Conservation (phyloP, 2,797 vertebrate species). For the Cetoscarus ocellatus region DNA sequence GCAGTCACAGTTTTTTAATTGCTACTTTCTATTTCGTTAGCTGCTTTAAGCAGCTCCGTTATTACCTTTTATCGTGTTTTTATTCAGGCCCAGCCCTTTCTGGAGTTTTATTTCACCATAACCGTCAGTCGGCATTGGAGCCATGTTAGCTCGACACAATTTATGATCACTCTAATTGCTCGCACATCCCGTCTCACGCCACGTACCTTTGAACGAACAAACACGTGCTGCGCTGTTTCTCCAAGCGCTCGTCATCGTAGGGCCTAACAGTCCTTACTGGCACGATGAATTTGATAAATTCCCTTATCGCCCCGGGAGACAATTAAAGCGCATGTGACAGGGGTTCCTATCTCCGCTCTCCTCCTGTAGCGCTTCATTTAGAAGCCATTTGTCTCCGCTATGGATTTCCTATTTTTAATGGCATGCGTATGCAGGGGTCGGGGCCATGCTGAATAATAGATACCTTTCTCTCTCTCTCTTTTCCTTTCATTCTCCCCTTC, state of each 20-base stretch:
- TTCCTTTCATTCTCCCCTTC: constrained; percentile 60
- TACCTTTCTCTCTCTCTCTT: constrained; percentile 67
- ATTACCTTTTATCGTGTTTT: background rate
- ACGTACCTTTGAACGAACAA: constrained; percentile 61
- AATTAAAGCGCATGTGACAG: constrained; percentile 85
- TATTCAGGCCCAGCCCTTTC: constrained; percentile 9
- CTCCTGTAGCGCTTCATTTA: constrained; percentile 85
- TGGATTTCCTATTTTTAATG: constrained; percentile 88
- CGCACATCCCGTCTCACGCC: constrained; percentile 25
- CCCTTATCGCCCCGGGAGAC: constrained; percentile 82
- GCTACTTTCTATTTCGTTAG: background rate
- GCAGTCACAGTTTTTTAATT: constrained; percentile 10
- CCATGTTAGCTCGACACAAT: constrained; percentile 57
- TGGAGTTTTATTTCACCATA: constrained; percentile 53
- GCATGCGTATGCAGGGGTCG: constrained; percentile 76
- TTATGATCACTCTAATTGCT: constrained; percentile 69
- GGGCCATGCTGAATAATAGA: constrained; percentile 82
- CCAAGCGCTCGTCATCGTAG: constrained; percentile 29
- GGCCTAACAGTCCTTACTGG: constrained; percentile 60
- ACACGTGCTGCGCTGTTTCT: constrained; percentile 67
- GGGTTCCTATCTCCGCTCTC: constrained; percentile 83
- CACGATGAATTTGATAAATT: constrained; percentile 82
- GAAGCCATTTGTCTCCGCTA: constrained; percentile 86
- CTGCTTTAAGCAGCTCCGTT: constrained; percentile 8
- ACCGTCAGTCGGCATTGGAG: constrained; percentile 24